phyloP scores from a whole-genome alignment of 2,113 vertebrate species.

The Sylvicapra grimmia region DNA sequence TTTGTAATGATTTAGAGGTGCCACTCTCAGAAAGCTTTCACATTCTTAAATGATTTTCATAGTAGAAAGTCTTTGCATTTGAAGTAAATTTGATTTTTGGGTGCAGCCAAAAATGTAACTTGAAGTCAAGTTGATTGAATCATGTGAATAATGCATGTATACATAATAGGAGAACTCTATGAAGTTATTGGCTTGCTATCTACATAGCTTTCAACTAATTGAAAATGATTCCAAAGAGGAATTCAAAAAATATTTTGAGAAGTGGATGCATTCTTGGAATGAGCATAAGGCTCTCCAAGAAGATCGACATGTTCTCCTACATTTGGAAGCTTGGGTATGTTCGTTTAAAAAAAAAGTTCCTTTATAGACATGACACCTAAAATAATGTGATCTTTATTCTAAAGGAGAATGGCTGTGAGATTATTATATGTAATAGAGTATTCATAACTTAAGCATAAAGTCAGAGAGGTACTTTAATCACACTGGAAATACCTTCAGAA shows the following conservation, averaged over 20 bases:
- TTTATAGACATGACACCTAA: slow-evolving; percentile 11
- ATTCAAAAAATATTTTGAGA: background rate
- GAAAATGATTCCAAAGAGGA: slow-evolving; percentile 2
- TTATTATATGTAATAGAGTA: background rate
- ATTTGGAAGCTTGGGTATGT: background rate
- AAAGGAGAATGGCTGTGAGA: background rate
- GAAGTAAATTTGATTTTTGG: slow-evolving; percentile 19
- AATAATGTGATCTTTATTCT: background rate
- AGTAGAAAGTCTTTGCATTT: background rate
- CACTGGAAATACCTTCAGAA: slow-evolving; percentile 22
- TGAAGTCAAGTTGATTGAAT: slow-evolving; percentile 35
- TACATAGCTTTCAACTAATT: background rate
- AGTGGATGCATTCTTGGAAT: background rate
- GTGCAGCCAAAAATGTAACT: slow-evolving; percentile 21
- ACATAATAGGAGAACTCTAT: background rate
- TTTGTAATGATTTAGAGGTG: background rate
- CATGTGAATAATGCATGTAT: background rate
- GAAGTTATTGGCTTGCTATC: background rate
- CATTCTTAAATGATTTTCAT: background rate
- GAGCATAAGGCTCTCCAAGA: background rate
- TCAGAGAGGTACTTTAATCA: background rate
- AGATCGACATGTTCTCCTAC: background rate
- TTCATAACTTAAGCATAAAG: background rate
- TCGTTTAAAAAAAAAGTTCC: background rate
- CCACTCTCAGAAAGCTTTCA: background rate